Evolutionary conservation across 2,113 vertebrate species (phyloP).

Genomic region (Nerophis lumbriciformis): DNA sequence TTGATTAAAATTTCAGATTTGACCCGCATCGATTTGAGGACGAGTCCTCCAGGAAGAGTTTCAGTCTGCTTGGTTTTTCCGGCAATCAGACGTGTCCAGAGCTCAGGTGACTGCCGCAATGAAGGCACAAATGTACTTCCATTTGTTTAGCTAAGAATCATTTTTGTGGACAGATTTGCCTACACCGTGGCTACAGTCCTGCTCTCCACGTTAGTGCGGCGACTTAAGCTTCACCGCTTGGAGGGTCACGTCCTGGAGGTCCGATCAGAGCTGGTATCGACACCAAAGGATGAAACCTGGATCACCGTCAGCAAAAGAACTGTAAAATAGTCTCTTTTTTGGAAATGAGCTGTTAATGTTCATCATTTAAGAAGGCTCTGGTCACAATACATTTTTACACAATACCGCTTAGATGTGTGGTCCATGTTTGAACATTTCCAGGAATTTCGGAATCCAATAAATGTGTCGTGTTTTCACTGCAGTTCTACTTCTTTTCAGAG

Average conservation of each 20-base stretch:
- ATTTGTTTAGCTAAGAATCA: neutral
- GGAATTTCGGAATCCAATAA: neutral
- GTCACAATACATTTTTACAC: neutral
- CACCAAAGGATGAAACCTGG: constrained; percentile 92
- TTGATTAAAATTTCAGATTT: constrained; percentile 72
- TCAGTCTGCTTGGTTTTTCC: constrained; percentile 88
- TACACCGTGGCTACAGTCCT: constrained; percentile 84
- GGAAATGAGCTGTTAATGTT: too few species aligned
- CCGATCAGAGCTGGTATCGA: constrained; percentile 87
- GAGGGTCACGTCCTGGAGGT: constrained; percentile 84
- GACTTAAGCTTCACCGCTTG: constrained; percentile 75
- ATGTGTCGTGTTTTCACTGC: neutral
- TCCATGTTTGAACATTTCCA: neutral
- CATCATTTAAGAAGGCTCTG: neutral
- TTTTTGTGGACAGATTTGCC: constrained; percentile 77
- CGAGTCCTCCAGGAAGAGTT: constrained; percentile 76
- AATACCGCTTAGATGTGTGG: neutral
- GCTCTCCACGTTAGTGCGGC: constrained; percentile 80
- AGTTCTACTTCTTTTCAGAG: too few species aligned
- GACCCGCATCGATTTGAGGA: constrained; percentile 87
- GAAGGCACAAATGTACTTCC: too few species aligned
- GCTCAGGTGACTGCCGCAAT: constrained; percentile 72
- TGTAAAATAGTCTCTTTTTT: constrained; percentile 43
- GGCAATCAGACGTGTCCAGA: constrained; percentile 90
- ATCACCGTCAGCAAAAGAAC: constrained; percentile 82